A percentile compares a stretch with the other conserved stretches of the same genome.
Conservation (phyloP, 2,113 vertebrate species). For the Ciconia stormi region DNA sequence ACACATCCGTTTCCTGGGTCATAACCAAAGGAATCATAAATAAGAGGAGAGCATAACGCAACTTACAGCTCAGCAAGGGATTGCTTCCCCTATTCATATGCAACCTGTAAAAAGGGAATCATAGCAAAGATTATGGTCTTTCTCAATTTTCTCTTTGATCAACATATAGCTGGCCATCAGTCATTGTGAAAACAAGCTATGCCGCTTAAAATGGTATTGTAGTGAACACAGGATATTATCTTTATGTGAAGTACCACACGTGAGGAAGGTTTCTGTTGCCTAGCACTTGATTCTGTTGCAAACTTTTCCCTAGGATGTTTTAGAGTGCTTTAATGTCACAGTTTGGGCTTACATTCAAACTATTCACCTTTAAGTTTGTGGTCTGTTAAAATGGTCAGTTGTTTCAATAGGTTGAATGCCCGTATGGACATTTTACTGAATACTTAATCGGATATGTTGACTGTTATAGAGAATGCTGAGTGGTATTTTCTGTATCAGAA, state of each 20-base stretch:
- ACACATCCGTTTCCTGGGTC: background rate
- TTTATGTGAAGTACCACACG: accelerated
- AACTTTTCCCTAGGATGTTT: background rate
- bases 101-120: background rate
- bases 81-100: background rate
- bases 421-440: background rate
- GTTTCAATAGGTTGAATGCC: background rate
- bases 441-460: background rate
- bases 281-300: background rate
- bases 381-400: background rate
- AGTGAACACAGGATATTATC: background rate
- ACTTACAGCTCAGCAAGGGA: background rate
- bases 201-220: background rate
- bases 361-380: background rate
- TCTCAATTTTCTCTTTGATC: background rate
- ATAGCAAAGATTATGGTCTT: background rate
- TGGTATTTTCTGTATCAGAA: background rate
- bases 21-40: background rate
- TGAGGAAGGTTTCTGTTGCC: background rate
- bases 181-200: background rate
- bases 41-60: background rate
- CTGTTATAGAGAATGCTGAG: background rate
- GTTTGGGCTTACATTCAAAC: background rate
- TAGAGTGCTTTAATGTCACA: background rate
- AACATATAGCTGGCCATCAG: background rate